Conservation (phyloP, 2,888 invertebrate species). For the Nemurella pictetii region DNA sequence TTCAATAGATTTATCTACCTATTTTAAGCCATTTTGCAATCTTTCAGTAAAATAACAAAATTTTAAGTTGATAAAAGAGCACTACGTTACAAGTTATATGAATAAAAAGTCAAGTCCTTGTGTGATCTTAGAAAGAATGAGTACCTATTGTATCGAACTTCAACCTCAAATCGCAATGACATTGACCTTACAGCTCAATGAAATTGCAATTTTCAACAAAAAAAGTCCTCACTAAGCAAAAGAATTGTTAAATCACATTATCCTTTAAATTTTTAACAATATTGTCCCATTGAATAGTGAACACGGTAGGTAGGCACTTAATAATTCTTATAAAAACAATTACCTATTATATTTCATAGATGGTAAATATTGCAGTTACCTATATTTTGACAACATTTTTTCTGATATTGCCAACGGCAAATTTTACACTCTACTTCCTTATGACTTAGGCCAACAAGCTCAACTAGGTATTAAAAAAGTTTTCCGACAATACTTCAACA, state of each 20-base stretch:
- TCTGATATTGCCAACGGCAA: neutral
- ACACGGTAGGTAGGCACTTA: neutral
- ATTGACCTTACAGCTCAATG: no score
- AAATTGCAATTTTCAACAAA: no score
- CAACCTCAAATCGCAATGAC: no score
- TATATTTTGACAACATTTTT: neutral
- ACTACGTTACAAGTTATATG: neutral
- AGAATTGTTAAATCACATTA: no score
- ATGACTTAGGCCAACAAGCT: neutral
- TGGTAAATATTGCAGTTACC: neutral
- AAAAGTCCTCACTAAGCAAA: no score
- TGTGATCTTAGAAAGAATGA: no score
- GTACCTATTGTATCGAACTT: no score
- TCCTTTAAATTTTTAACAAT: neutral
- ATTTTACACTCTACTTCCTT: neutral
- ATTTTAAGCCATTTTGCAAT: neutral
- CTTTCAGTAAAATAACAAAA: neutral
- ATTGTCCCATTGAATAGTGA: neutral
- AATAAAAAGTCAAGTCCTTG: neutral
- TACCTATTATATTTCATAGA: neutral
- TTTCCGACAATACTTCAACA: neutral
- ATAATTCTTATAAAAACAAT: neutral
- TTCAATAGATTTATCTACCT: neutral
- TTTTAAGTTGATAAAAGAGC: neutral
- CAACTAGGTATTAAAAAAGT: neutral